Evolutionary conservation across 2,797 vertebrate species (phyloP).

Genomic region (Falco cherrug): DNA sequence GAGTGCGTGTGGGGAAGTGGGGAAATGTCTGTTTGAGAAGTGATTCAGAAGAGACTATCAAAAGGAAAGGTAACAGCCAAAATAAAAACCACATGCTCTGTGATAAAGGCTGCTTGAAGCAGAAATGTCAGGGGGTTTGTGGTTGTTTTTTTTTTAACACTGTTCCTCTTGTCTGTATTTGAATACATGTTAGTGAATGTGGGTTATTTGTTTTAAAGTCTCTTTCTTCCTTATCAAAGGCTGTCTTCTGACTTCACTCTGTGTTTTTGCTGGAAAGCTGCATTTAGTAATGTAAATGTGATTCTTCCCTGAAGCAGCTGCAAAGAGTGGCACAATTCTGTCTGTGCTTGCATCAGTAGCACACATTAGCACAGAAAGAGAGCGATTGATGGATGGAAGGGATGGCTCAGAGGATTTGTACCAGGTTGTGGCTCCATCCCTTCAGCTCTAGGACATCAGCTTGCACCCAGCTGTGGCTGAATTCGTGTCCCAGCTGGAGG

Average conservation of each 20-base stretch:
- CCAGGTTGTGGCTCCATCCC: neutral
- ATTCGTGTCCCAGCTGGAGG: neutral
- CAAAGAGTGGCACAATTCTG: slow-evolving; percentile 59
- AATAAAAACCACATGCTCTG: neutral
- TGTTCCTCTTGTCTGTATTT: slow-evolving; percentile 69
- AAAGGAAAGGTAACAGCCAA: slow-evolving; percentile 58
- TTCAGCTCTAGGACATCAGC: neutral
- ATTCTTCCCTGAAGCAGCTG: slow-evolving; percentile 69
- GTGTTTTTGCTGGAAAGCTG: slow-evolving; percentile 59
- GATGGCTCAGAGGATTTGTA: neutral
- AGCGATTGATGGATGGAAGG: neutral
- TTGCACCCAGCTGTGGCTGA: neutral
- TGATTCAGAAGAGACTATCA: slow-evolving; percentile 46
- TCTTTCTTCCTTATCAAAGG: slow-evolving; percentile 71
- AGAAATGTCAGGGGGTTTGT: slow-evolving; percentile 51
- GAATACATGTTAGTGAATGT: slow-evolving; percentile 62
- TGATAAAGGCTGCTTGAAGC: slow-evolving; percentile 61
- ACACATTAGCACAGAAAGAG: neutral
- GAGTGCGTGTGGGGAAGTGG: neutral
- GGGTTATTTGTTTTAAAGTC: slow-evolving; percentile 72
- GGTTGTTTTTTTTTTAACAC: neutral
- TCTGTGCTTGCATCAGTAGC: slow-evolving; percentile 45
- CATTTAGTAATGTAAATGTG: slow-evolving; percentile 75
- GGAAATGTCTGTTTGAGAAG: slow-evolving; percentile 40
- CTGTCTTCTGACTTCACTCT: slow-evolving; percentile 65